Base-by-base conservation (phyloP, 2,797 vertebrate species). In the Tapirus indicus region DNA sequence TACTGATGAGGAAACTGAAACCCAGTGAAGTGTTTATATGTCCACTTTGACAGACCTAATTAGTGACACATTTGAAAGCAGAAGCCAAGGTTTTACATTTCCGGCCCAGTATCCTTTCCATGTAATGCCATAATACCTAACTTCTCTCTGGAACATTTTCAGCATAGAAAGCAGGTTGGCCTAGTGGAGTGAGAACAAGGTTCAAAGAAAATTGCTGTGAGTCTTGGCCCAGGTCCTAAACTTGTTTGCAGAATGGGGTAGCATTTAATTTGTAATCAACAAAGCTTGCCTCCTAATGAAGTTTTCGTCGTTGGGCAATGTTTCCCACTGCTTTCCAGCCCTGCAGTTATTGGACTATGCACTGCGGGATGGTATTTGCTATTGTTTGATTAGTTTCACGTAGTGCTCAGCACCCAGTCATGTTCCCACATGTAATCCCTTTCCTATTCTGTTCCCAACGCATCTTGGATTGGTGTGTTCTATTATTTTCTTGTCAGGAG, bases 191-290 rank as follows among this genome's bases (percentile, higher is more conserved):
- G 32, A 94, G 29, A 86, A 38, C 71, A 86, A 79, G 21, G 6
- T 94, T 91, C 93, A 72, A 62, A 88, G 20, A 78, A 94, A 95
- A 94, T 56, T 44, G 10, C 83, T 94, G 4, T 95, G 64, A 72
- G n/a, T 93, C 49, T 93, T 94, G 89, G 86, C 74, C 41, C 49
- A 77, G 41, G 54, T 74, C 58, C 79, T 95, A 94, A 95, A 87
- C n/a, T 62, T 62, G 44, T 95, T 84, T 93, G 74, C 56, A 84
- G 78, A 91, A 94, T 62, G 35, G 29, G 32, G 47, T 91, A 71
- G 79, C 91, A 84, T 93, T 95, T 97, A 93, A 91, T 95, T 92
- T 94, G 47, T 69, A 58, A 95, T 87, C 93, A 91, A 79, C 86
- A 94, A 89, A 94, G 74, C 71, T 75, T 89, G 66, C 52, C 64